These are phyloP conservation scores for Zaprionus gabonicus DNA, from an alignment of 1,140 invertebrate species.

Conservation along the genomic window DNA sequence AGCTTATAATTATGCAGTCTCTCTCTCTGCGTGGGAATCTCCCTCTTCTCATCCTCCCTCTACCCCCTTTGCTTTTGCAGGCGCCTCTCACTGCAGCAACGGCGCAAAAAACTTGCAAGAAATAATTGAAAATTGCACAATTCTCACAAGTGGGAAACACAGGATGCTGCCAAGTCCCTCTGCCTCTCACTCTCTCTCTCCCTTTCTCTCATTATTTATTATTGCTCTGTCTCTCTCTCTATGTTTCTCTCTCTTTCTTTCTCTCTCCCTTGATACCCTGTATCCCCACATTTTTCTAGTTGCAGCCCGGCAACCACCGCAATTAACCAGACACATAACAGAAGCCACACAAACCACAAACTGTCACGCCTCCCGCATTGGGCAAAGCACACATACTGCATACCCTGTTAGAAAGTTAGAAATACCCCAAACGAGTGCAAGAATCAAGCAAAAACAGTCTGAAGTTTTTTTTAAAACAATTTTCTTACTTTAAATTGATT, in stretches of 20 bases:
- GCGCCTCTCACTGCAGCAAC: neutral
- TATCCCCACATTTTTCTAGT: neutral
- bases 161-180: neutral
- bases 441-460: too few species aligned
- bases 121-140: constrained; percentile 82
- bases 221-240: too few species aligned
- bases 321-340: constrained; percentile 74
- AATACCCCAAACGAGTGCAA: too few species aligned
- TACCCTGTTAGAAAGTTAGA: neutral
- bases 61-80: too few species aligned
- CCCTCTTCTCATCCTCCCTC: neutral
- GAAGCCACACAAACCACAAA: constrained; percentile 45
- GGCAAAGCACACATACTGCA: constrained; percentile 27
- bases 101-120: constrained; percentile 53
- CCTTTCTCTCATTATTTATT: neutral
- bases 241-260: too few species aligned
- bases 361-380: constrained; percentile 55
- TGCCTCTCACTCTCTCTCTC: neutral
- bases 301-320: constrained; percentile 57
- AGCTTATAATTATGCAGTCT: constrained; percentile 77
- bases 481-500: too few species aligned
- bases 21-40: constrained; percentile 4
- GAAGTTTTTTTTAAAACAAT: too few species aligned
- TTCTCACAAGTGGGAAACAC: constrained; percentile 78
- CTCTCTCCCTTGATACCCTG: neutral